Base-by-base conservation (phyloP, 92 coral and sea anemone genomes). In the Chrysogorgia sp. region DNA sequence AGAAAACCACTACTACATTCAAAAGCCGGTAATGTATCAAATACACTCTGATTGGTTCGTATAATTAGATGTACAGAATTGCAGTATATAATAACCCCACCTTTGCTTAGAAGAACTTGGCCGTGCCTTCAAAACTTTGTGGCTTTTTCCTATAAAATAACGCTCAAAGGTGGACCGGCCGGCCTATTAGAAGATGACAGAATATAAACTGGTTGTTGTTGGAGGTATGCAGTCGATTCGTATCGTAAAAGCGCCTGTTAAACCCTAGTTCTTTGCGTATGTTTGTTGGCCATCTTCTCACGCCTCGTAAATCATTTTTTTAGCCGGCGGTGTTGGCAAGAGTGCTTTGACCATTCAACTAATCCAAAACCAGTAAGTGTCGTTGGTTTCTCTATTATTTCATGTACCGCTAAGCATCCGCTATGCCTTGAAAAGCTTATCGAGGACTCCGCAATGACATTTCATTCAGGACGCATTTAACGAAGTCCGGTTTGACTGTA, bases 261-360 rank as follows among this genome's bases (percentile, higher is more conserved):
- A 41, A 23, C 48, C 26, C 48, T 67, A n/a, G n/a, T n/a, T n/a
- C 10, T 37, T 37, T 37, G 6, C 6, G 10, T 37, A 4, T 4
- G 10, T 10, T 37, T 10, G 43, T 37, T 37, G 43, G 4, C 43
- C 43, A 37, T 37, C 43, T 37, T 47, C n/a, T 47, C 14, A 47
- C 53, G 17, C 2, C n/a, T 47, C 53, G 53, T 47, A 7, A 47
- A 47, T n/a, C 53, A 47, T 65, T 67, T 76, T 78, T 79, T 34
- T 84, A 93, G 97, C 97, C 84, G 97, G 97, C 29, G 97, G 97
- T 74, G 97, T 93, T 53, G 97, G 97, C 32, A 93, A 93, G 48
- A 93, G 97, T 66, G 97, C 97, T 1, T 80, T 93, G 85, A 93
- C 97, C 14, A 93, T 93, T 40, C 97, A 93, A 80, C 96, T 93